Conservation (phyloP, 2,797 vertebrate species). For the Salmo trutta region DNA sequence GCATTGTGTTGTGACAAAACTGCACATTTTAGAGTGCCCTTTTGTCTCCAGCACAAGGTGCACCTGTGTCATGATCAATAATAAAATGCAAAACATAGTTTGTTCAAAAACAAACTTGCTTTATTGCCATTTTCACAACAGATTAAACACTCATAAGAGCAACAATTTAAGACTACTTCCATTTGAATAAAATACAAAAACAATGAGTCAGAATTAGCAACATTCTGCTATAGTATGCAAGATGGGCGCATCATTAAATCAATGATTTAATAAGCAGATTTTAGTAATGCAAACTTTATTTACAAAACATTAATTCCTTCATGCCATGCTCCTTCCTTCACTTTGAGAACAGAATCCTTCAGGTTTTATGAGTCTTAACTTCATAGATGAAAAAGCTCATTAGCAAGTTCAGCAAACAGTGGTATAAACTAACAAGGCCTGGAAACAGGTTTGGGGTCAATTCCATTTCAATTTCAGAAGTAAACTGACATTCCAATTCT, state of each 20-base stretch:
- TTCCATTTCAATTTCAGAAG: not conserved
- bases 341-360: conserved; percentile 83
- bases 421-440: not conserved
- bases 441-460: not conserved
- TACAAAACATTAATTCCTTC: conserved; percentile 86
- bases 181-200: conserved; percentile 70
- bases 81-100: conserved; percentile 23
- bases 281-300: conserved; percentile 94
- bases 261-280: conserved; percentile 57
- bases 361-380: conserved; percentile 70
- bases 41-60: too few relatives aligned
- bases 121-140: conserved; percentile 75
- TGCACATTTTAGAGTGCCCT: too few relatives aligned
- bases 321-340: conserved; percentile 85
- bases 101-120: conserved; percentile 63
- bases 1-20: too few relatives aligned
- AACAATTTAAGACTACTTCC: conserved; percentile 64
- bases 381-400: conserved; percentile 48
- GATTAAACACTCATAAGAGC: conserved; percentile 70
- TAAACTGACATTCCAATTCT: not conserved
- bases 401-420: conserved; percentile 9
- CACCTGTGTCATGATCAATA: not conserved
- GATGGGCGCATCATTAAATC: conserved; percentile 52
- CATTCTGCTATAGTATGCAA: conserved; percentile 53
- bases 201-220: conserved; percentile 46